Evolutionary conservation across 2,888 invertebrate genomes (phyloP).

Genomic region (Linnaemya vulpina): DNA sequence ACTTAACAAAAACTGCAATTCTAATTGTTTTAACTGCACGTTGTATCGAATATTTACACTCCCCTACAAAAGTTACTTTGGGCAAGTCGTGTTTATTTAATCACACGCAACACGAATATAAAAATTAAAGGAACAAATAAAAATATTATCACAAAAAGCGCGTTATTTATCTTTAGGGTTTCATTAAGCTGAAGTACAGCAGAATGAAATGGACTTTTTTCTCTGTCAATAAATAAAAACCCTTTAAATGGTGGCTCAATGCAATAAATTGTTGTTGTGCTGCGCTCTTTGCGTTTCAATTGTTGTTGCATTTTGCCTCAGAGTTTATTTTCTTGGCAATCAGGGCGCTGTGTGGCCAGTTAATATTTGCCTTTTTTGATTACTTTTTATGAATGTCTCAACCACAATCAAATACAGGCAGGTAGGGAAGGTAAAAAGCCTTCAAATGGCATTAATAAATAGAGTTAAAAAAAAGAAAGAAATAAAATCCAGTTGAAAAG

Average conservation of each 20-base stretch:
- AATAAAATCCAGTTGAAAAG: no score
- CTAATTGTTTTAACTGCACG: not conserved
- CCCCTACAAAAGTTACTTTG: not conserved
- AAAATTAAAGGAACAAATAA: constrained; percentile 48
- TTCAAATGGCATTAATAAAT: not conserved
- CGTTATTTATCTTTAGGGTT: constrained; percentile 28
- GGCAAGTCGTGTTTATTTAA: constrained; percentile 22
- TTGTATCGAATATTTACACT: not conserved
- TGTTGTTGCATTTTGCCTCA: not conserved
- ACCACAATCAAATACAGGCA: no score
- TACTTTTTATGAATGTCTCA: no score
- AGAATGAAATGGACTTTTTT: not conserved
- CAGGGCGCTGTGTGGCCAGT: not conserved
- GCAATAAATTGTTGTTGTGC: not conserved
- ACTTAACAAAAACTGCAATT: not conserved
- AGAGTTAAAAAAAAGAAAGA: no score
- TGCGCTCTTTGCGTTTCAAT: not conserved
- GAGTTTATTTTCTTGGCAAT: not conserved
- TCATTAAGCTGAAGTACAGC: constrained; percentile 19
- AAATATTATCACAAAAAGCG: constrained; percentile 26
- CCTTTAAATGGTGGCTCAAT: not conserved
- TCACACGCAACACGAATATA: constrained; percentile 64
- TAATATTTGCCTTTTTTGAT: not conserved
- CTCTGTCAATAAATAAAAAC: constrained; percentile 26
- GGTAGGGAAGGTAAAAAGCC: not conserved